Conservation (phyloP, 2,888 invertebrate genomes). For the Crioceris asparagi region DNA sequence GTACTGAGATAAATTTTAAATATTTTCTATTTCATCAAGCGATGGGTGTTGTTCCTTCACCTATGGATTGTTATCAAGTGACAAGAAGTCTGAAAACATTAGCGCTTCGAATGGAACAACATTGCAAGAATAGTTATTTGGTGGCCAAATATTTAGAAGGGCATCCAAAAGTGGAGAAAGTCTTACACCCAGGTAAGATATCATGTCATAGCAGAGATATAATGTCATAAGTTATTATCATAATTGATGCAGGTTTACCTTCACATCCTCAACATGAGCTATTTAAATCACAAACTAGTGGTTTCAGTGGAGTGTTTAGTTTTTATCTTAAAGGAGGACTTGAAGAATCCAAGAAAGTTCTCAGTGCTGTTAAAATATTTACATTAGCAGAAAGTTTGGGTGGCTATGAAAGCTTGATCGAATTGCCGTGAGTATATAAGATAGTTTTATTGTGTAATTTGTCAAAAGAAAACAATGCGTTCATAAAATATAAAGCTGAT, state of each 20-base stretch:
- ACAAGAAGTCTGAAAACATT: constrained; percentile 91
- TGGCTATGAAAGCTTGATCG: constrained; percentile 89
- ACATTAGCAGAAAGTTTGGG: constrained; percentile 89
- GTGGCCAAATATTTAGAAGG: constrained; percentile 73
- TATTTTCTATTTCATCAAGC: constrained; percentile 49
- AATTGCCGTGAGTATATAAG: constrained; percentile 59
- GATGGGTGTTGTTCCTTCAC: constrained; percentile 87
- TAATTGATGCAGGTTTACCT: constrained; percentile 46
- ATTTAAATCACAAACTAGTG: constrained; percentile 67
- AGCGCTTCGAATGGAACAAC: constrained; percentile 81
- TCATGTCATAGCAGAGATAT: too few relatives aligned
- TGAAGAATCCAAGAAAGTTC: constrained; percentile 60
- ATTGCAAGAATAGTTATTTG: constrained; percentile 64
- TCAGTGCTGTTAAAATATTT: constrained; percentile 68
- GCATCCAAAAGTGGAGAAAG: constrained; percentile 70
- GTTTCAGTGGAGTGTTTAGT: constrained; percentile 87
- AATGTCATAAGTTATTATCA: background rate
- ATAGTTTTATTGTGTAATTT: too few relatives aligned
- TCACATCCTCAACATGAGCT: constrained; percentile 80
- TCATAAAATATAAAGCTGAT: too few relatives aligned
- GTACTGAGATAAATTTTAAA: background rate
- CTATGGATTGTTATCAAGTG: constrained; percentile 91
- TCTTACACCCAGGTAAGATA: constrained; percentile 57
- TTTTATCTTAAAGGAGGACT: constrained; percentile 75
- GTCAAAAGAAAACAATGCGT: too few relatives aligned